Evolutionary conservation across 1,140 invertebrate species (phyloP).

Genomic region (Scaptomyza hsui): DNA sequence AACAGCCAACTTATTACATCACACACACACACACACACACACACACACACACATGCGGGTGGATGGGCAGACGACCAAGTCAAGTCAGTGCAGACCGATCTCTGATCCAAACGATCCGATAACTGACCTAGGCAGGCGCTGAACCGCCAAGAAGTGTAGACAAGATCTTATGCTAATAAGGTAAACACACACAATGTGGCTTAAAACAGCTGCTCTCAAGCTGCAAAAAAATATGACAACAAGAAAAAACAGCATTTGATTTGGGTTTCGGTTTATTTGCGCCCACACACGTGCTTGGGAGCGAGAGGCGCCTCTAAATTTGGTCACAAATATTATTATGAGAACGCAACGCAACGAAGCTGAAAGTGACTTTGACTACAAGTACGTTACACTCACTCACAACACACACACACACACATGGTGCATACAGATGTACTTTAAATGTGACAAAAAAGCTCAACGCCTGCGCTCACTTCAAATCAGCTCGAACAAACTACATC

Average conservation of each 20-base stretch:
- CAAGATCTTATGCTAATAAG: conserved; percentile 67
- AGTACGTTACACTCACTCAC: conserved; percentile 56
- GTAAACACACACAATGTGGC: conserved; percentile 40
- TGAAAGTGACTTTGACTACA: conserved; percentile 82
- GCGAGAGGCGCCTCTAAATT: conserved; percentile 61
- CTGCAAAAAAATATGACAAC: conserved; percentile 53
- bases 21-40: conserved; percentile 36
- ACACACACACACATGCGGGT: conserved; percentile 41
- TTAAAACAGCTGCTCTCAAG: conserved; percentile 46
- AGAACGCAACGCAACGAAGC: conserved; percentile 68
- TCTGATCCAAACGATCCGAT: conserved; percentile 38
- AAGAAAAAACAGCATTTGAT: conserved; percentile 38
- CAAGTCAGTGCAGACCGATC: conserved; percentile 22
- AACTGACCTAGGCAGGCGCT: conserved; percentile 71
- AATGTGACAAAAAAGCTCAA: conserved; percentile 47
- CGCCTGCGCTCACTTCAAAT: conserved; percentile 68
- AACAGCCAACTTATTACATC: conserved; percentile 70
- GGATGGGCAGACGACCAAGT: conserved; percentile 40
- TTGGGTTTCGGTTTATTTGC: conserved; percentile 39
- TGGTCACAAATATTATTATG: conserved; percentile 80
- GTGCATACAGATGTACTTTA: neutral
- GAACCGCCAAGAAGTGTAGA: conserved; percentile 58
- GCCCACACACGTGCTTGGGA: conserved; percentile 61
- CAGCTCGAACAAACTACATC: conserved; percentile 58
- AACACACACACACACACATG: conserved; percentile 27